Evolutionary conservation across 2,797 vertebrate species (phyloP).

Genomic region (Mionectes olivaceus): DNA sequence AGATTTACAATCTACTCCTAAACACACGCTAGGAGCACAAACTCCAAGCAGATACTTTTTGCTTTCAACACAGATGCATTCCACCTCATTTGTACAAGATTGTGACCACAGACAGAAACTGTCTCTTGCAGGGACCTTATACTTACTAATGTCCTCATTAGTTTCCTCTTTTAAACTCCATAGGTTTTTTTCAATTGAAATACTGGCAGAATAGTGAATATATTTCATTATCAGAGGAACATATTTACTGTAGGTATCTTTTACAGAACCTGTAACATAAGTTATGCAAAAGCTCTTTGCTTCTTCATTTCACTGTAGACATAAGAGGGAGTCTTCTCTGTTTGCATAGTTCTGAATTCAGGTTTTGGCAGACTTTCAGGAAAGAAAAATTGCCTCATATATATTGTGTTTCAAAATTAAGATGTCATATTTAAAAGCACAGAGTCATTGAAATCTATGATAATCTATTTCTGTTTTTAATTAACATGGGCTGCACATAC

Average conservation of each 20-base stretch:
- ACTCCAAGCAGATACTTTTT: slow-evolving; percentile 23
- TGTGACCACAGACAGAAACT: neutral
- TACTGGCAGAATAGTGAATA: neutral
- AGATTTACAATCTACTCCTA: slow-evolving; percentile 41
- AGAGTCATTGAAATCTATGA: slow-evolving; percentile 19
- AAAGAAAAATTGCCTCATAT: neutral
- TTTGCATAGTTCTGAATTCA: neutral
- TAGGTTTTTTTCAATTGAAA: neutral
- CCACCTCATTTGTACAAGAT: slow-evolving; percentile 24
- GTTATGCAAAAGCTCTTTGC: neutral
- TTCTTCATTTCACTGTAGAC: neutral
- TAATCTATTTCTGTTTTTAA: neutral
- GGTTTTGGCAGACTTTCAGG: neutral
- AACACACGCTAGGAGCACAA: neutral
- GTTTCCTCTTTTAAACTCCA: neutral
- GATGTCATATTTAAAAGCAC: neutral
- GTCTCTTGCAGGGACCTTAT: neutral
- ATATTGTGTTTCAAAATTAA: neutral
- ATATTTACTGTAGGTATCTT: neutral
- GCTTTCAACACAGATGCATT: neutral
- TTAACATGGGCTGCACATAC: neutral
- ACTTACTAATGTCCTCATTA: neutral
- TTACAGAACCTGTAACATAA: neutral
- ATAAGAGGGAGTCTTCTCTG: neutral
- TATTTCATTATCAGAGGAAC: neutral